Evolutionary conservation across 1,140 invertebrate genomes (phyloP).

Genomic region (Penaeus indicus): DNA sequence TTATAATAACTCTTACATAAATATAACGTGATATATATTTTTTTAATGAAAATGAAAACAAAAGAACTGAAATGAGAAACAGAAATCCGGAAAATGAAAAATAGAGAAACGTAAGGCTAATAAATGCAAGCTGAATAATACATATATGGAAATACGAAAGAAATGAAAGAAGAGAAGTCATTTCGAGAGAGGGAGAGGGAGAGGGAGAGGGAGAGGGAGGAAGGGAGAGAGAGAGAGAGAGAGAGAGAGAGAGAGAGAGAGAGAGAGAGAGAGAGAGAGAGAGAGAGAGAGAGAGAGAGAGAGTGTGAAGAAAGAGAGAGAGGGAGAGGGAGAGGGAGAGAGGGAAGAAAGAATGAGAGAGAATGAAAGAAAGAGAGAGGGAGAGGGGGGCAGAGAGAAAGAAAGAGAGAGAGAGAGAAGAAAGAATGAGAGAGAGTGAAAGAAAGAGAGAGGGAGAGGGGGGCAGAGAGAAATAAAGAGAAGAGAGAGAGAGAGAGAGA

Average conservation of each 20-base stretch:
- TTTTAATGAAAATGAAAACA: no score
- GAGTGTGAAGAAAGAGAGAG: not conserved
- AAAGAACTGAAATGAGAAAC: no score
- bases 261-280: not conserved
- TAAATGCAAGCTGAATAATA: no score
- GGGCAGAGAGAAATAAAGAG: not conserved
- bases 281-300: not conserved
- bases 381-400: not conserved
- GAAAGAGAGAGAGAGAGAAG: not conserved
- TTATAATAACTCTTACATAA: no score
- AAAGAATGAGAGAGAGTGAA: not conserved
- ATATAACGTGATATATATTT: no score
- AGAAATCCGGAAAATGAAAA: no score
- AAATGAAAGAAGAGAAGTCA: no score
- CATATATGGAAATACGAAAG: no score
- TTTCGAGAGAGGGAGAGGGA: not conserved
- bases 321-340: not conserved
- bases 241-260: not conserved
- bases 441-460: not conserved
- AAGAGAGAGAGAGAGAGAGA: not conserved
- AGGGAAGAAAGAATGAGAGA: not conserved
- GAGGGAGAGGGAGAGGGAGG: not conserved
- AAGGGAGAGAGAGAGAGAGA: not conserved
- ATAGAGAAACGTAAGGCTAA: no score
- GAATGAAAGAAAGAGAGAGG: not conserved